Conservation (phyloP, 92 coral and sea anemone genomes). For the Meandrina meandrites region DNA sequence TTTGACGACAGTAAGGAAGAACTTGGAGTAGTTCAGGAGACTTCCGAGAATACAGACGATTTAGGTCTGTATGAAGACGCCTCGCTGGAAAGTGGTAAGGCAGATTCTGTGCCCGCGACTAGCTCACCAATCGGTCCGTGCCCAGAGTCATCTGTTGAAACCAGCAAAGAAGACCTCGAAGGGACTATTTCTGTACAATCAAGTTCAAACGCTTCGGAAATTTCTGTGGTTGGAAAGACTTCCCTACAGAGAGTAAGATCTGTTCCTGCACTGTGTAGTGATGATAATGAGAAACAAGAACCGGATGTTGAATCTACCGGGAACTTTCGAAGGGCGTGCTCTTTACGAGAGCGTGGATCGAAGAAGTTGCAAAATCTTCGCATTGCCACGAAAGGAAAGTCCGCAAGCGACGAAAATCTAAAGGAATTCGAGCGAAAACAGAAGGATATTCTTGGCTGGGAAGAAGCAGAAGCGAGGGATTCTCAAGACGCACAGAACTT, state of each 20-base stretch:
- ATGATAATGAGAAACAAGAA: neutral
- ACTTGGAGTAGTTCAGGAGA: neutral
- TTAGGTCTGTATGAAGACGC: neutral
- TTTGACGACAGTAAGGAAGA: neutral
- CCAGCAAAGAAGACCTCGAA: neutral
- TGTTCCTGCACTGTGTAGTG: conserved; percentile 42
- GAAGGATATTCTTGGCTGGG: neutral
- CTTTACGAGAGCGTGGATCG: conserved; percentile 54
- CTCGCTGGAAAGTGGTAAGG: neutral
- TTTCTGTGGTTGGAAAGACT: conserved; percentile 10
- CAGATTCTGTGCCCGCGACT: neutral
- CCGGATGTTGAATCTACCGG: neutral
- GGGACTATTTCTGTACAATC: neutral
- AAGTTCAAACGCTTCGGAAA: neutral
- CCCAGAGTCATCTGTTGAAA: neutral
- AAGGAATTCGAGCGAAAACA: conserved; percentile 19
- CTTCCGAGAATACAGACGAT: neutral
- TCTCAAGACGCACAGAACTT: neutral
- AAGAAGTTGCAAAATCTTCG: conserved; percentile 14
- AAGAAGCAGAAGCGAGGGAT: neutral
- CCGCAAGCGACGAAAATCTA: conserved; percentile 38
- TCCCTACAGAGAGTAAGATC: conserved; percentile 57
- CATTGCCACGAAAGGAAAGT: neutral
- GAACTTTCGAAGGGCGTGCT: conserved; percentile 59
- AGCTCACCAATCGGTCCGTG: neutral